Percentiles rank a stretch among this genome's conserved stretches.
Conservation (phyloP, 1,140 invertebrate genomes). For the Colletes latitarsis region DNA sequence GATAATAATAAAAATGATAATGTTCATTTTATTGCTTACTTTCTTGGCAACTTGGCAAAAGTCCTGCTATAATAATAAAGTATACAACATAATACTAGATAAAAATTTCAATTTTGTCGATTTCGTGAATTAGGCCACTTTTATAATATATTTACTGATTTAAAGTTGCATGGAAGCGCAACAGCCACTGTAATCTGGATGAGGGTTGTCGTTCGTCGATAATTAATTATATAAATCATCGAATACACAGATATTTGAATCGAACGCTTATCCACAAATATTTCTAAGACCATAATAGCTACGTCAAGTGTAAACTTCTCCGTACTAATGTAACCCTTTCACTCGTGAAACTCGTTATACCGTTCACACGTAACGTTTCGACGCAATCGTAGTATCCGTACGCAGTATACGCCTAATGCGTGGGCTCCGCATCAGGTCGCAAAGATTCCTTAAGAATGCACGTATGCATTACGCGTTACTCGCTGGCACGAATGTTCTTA, state of each 20-base stretch:
- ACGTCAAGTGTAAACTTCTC: constrained; percentile 23
- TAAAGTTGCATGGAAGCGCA: no score
- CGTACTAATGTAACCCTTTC: constrained; percentile 36
- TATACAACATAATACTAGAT: no score
- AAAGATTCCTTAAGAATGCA: constrained; percentile 24
- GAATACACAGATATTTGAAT: neutral
- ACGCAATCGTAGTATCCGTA: constrained; percentile 25
- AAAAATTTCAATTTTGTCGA: no score
- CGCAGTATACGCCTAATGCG: constrained; percentile 41
- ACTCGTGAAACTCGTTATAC: constrained; percentile 44
- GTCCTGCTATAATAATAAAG: no score
- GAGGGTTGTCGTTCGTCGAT: neutral
- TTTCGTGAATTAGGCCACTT: no score
- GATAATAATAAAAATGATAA: no score
- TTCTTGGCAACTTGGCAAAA: no score
- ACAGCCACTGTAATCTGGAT: no score
- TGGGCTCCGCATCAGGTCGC: constrained; percentile 14
- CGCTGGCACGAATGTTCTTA: neutral
- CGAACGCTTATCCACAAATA: neutral
- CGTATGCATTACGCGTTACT: neutral
- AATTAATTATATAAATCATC: constrained; percentile 18
- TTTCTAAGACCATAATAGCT: neutral
- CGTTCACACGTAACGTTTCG: constrained; percentile 38
- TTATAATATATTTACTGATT: no score
- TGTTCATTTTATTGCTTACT: no score